Evolutionary conservation across 2,888 invertebrate genomes (phyloP).

Genomic region (Cryptophagus acutangulus): DNA sequence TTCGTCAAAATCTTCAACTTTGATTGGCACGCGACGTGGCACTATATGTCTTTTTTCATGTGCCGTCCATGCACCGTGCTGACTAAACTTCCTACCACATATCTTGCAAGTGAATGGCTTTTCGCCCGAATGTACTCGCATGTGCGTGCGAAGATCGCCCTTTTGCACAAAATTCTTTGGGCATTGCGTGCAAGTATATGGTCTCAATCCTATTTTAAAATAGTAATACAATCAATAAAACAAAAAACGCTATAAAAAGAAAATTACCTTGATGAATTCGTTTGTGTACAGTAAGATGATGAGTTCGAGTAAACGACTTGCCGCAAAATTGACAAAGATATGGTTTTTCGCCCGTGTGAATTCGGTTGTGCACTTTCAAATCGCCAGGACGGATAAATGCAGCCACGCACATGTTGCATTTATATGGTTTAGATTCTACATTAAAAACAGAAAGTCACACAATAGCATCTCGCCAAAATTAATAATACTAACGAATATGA

Average conservation of each 20-base stretch:
- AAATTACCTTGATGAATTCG: constrained; percentile 3
- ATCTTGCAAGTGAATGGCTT: constrained; percentile 4
- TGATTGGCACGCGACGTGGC: too few species aligned
- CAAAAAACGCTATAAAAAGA: too few species aligned
- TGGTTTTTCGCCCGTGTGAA: not conserved
- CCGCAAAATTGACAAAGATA: not conserved
- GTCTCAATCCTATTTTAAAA: too few species aligned
- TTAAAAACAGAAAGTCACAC: too few species aligned
- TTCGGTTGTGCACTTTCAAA: not conserved
- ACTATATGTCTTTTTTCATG: not conserved
- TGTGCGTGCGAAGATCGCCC: too few species aligned
- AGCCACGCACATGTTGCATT: not conserved
- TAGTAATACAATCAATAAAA: too few species aligned
- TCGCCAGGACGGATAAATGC: not conserved
- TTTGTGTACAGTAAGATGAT: not conserved
- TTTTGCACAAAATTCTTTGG: constrained; percentile 2
- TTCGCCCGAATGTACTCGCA: too few species aligned
- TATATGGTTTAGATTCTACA: not conserved
- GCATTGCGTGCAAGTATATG: too few species aligned
- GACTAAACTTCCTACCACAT: constrained; percentile 5
- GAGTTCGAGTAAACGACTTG: not conserved
- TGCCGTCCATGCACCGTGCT: constrained; percentile 3
- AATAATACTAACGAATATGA: too few species aligned
- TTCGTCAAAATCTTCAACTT: too few species aligned
- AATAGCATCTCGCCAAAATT: too few species aligned